Evolutionary conservation across 2,113 vertebrate species (phyloP).

Genomic region (Phalacrocorax pelagicus): DNA sequence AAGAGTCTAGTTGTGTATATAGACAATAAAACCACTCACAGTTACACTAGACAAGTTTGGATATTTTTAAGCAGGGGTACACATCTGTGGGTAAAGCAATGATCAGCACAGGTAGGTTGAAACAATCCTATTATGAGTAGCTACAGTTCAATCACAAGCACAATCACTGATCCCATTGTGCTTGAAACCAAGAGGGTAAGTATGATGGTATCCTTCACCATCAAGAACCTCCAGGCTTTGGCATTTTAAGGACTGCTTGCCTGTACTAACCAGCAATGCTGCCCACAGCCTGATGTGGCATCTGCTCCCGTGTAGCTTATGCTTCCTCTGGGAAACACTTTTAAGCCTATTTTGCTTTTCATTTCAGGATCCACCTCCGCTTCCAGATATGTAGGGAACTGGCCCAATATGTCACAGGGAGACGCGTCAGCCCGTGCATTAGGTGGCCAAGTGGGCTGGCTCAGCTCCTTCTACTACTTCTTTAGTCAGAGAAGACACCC

Average conservation of each 20-base stretch:
- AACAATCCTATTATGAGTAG: not conserved
- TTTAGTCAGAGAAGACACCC: not conserved
- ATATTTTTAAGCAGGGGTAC: not conserved
- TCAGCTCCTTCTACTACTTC: not conserved
- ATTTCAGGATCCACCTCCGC: not conserved
- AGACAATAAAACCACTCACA: not conserved
- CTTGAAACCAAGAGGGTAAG: not conserved
- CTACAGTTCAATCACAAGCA: not conserved
- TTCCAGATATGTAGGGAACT: not conserved
- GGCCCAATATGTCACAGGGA: not conserved
- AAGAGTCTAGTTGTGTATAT: not conserved
- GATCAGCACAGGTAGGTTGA: not conserved
- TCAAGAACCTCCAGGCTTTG: not conserved
- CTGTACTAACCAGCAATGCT: not conserved
- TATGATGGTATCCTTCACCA: not conserved
- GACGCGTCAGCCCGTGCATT: not conserved
- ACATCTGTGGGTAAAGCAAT: not conserved
- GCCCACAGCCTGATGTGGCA: not conserved
- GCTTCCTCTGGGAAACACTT: not conserved
- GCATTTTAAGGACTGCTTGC: not conserved
- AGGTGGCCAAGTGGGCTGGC: not conserved
- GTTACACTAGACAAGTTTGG: not conserved
- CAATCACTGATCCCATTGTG: not conserved
- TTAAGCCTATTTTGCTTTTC: not conserved
- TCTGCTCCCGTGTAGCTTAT: not conserved